These are phyloP conservation scores for Parnassius orleans DNA, from an alignment of 2,888 invertebrate species.

Conservation along the genomic window DNA sequence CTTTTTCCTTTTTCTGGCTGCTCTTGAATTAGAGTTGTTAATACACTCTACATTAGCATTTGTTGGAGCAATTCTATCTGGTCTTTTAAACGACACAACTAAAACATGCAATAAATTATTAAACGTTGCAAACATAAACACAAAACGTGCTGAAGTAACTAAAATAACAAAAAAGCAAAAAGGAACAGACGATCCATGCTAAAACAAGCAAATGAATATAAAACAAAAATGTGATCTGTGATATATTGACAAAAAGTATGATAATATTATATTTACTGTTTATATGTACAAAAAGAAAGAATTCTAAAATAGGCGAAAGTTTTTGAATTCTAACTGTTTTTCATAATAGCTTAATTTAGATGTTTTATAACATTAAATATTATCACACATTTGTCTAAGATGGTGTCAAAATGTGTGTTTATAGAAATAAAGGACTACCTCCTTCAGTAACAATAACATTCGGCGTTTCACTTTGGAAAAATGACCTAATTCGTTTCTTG, in stretches of 20 bases:
- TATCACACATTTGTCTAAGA: conserved; percentile 20
- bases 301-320: no score
- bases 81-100: conserved; percentile 94
- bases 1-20: conserved; percentile 87
- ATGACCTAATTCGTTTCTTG: conserved; percentile 63
- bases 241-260: conserved; percentile 13
- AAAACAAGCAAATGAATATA: neutral
- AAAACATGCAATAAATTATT: conserved; percentile 57
- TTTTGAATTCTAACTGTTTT: no score
- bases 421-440: conserved; percentile 56
- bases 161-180: conserved; percentile 29
- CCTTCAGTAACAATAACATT: conserved; percentile 77
- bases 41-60: conserved; percentile 53
- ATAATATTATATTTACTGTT: conserved; percentile 1
- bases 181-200: conserved; percentile 26
- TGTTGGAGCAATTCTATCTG: conserved; percentile 66
- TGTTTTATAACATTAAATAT: conserved; percentile 10
- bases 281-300: no score
- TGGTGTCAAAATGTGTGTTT: conserved; percentile 25
- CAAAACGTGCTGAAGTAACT: conserved; percentile 30
- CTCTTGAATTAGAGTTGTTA: conserved; percentile 48
- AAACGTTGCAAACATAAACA: conserved; percentile 32
- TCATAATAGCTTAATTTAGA: no score
- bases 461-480: conserved; percentile 72
- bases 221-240: conserved; percentile 1